A percentile compares a stretch with the other conserved stretches of the same genome.
phyloP scores from a whole-genome alignment of 2,797 vertebrate species.

The Myotis daubentonii region DNA sequence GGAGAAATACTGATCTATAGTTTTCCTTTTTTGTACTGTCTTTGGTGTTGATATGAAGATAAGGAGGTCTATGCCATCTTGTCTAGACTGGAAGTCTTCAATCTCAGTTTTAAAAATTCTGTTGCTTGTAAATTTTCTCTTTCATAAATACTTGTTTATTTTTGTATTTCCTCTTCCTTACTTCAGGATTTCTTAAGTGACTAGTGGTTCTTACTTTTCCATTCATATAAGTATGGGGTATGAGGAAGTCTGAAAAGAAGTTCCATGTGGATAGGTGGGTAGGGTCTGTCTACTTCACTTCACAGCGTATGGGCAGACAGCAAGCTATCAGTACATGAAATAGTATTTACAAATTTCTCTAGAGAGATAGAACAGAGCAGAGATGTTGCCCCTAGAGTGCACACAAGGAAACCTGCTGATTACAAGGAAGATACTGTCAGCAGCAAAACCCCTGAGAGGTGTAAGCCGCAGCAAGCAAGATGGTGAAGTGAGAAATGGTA shows the following conservation, averaged over 20 bases:
- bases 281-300: background rate
- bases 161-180: background rate
- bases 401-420: background rate
- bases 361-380: background rate
- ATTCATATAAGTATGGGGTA: background rate
- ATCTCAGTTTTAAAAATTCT: slow-evolving; percentile 6
- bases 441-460: background rate
- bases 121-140: background rate
- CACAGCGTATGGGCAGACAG: background rate
- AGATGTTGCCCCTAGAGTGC: background rate
- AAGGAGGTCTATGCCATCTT: background rate
- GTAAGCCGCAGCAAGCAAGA: background rate
- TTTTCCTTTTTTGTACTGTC: background rate
- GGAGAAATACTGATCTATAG: background rate
- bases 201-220: background rate
- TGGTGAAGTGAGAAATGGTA: background rate
- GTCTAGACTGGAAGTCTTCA: background rate
- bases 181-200: background rate
- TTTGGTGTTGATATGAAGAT: background rate
- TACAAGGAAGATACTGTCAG: background rate
- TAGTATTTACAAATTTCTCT: background rate
- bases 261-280: background rate
- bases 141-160: background rate
- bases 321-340: background rate
- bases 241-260: background rate